These are phyloP conservation scores for Drosophila pandora DNA, from an alignment of 1,140 invertebrate species.

Conservation along the genomic window DNA sequence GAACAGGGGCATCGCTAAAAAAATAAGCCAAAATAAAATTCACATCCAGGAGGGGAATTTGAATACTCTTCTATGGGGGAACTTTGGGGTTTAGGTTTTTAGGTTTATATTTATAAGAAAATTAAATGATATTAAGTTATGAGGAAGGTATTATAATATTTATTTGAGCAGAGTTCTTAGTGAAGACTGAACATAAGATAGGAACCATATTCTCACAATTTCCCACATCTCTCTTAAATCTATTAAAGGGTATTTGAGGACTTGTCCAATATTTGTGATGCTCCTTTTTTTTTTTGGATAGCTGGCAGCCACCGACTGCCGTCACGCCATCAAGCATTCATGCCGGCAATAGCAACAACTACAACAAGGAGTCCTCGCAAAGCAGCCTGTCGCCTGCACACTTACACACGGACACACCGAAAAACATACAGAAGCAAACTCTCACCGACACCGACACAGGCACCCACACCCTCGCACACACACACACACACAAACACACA, in stretches of 20 bases:
- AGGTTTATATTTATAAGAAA: not conserved
- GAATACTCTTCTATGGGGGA: slow-evolving; percentile 16
- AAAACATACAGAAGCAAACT: not conserved
- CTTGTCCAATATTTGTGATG: slow-evolving; percentile 15
- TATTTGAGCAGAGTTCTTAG: no score
- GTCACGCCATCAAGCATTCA: slow-evolving; percentile 81
- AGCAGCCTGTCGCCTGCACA: slow-evolving; percentile 58
- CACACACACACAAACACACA: not conserved
- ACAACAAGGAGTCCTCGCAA: slow-evolving; percentile 26
- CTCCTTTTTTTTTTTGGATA: slow-evolving; percentile 56
- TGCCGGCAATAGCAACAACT: slow-evolving; percentile 56
- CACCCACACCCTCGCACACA: slow-evolving; percentile 21
- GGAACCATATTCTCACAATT: no score
- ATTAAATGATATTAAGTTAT: no score
- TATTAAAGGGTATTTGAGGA: not conserved
- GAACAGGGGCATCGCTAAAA: slow-evolving; percentile 24
- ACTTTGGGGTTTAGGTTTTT: not conserved
- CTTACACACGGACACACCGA: slow-evolving; percentile 26
- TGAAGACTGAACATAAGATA: no score
- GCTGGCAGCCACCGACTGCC: slow-evolving; percentile 80
- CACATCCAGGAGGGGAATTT: slow-evolving; percentile 67
- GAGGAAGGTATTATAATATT: no score
- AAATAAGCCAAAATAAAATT: slow-evolving; percentile 61
- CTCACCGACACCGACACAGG: slow-evolving; percentile 19
- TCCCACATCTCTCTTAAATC: no score